These are phyloP conservation scores for Urocynchramus pylzowi DNA, from an alignment of 2,113 vertebrate genomes.

Conservation along the genomic window DNA sequence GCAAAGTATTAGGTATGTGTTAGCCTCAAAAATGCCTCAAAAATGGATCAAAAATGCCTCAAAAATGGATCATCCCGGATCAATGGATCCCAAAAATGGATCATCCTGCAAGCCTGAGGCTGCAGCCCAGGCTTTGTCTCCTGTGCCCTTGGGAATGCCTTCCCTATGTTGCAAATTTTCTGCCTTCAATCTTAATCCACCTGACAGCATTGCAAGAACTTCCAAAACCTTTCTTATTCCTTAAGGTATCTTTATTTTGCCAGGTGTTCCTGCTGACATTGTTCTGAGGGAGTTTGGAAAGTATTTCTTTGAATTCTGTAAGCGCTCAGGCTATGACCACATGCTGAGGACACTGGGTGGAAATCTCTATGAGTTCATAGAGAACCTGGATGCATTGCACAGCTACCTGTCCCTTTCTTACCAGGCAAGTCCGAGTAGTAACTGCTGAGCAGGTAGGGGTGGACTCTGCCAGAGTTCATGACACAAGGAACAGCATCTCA, in stretches of 20 bases:
- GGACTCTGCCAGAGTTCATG: background rate
- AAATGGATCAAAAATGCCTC: background rate
- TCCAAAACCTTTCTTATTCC: background rate
- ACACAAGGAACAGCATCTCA: background rate
- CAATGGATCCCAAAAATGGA: background rate
- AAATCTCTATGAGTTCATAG: constrained; percentile 80
- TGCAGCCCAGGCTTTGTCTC: background rate
- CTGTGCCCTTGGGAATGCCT: background rate
- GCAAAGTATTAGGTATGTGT: constrained; percentile 74
- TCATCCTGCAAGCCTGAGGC: background rate
- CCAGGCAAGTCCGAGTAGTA: constrained; percentile 61
- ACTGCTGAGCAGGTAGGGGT: background rate
- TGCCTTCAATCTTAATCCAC: background rate
- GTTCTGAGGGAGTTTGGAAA: constrained; percentile 80
- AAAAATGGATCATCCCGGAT: background rate
- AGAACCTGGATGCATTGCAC: constrained; percentile 80
- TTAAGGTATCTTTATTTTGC: constrained; percentile 9
- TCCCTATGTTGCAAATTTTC: background rate
- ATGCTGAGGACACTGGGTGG: constrained; percentile 82
- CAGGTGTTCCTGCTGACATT: constrained; percentile 70
- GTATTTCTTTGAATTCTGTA: constrained; percentile 84
- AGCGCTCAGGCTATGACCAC: constrained; percentile 79
- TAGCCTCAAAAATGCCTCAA: background rate
- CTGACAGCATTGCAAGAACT: background rate
- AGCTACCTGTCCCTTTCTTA: constrained; percentile 81